These are phyloP conservation scores for Caenorhabditis wallacei DNA, from an alignment of 2,888 invertebrate species.

Conservation along the genomic window DNA sequence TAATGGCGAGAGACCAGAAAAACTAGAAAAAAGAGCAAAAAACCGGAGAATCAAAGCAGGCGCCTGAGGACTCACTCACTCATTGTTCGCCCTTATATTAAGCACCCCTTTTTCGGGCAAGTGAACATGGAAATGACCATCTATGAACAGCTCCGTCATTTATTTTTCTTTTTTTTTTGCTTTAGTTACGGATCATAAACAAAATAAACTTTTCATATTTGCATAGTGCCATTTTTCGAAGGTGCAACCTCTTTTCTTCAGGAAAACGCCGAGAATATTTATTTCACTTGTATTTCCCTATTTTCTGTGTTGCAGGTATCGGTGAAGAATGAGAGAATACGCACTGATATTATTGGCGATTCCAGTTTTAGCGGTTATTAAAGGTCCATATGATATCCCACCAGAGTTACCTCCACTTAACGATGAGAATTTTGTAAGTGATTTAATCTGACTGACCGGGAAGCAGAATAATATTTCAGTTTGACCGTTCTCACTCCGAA, in stretches of 20 bases:
- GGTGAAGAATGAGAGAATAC: conserved; percentile 40
- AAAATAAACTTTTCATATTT: conserved; percentile 1
- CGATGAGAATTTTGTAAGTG: conserved; percentile 64
- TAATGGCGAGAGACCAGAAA: conserved; percentile 52
- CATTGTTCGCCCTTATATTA: conserved; percentile 33
- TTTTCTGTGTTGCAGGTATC: conserved; percentile 15
- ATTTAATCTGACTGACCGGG: background rate
- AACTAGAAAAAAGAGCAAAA: conserved; percentile 56
- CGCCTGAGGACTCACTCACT: conserved; percentile 15
- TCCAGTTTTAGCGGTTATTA: conserved; percentile 36
- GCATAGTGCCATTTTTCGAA: conserved; percentile 13
- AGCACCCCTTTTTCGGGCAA: conserved; percentile 14
- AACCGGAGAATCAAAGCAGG: conserved; percentile 39
- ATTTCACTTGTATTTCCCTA: too few species aligned
- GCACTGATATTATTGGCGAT: conserved; percentile 17
- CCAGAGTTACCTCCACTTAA: conserved; percentile 61
- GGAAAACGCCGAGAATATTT: background rate
- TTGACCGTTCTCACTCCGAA: conserved; percentile 73
- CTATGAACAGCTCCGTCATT: background rate
- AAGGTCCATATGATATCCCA: conserved; percentile 43
- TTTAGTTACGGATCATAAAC: too few species aligned
- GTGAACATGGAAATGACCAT: conserved; percentile 25
- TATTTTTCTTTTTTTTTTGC: background rate
- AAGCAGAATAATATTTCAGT: conserved; percentile 26
- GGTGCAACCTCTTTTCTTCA: background rate